Evolutionary conservation across 2,797 vertebrate species (phyloP), one percentile per base, ranked within the genome.

Genomic region (Sebastes oblongus): DNA sequence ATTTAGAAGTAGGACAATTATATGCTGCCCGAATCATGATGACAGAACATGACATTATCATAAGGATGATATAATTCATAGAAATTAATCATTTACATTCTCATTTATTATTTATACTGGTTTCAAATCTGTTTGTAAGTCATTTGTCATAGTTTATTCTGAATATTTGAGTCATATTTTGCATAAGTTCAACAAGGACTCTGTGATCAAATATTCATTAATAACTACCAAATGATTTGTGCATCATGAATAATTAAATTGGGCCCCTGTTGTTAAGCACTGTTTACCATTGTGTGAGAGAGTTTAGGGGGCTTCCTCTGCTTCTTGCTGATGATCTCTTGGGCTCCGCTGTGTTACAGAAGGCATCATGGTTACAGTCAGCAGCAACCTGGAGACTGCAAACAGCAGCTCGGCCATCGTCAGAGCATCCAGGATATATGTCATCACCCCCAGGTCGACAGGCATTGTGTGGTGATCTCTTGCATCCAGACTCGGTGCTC

Each of bases 121-220:
- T 39, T 73, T 64, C 12, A n/a, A 11, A 46, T 27, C 24, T 30
- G 3, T 77, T 73, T 18, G 30, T 5, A 52, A 61, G 74, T 67
- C 3, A 27, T 65, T 80, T 58, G 1, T 34, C 3, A 18, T 55
- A 8, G 6, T 39, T 77, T 59, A 52, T 80, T 71, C 12, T n/a
- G 46, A 71, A 52, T 27, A 55, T 71, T 42, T 56, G 58, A 13
- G 36, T 54, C 10, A 72, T 65, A 52, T 65, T 56, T 70, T 59
- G 64, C 59, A 56, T 24, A 27, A 69, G 46, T 72, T 18, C 24
- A 75, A 65, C 66, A 79, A 16, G 50, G 22, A 46, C 11, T 34
- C 18, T 39, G 30, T 54, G 12, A 87, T 88, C 30, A 83, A 82
- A 86, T 86, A 82, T 87, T 75, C 50, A 87, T 80, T 80, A 66